These are phyloP conservation scores for Mesaphorura yosii DNA, from an alignment of 1,140 invertebrate species.

Conservation along the genomic window DNA sequence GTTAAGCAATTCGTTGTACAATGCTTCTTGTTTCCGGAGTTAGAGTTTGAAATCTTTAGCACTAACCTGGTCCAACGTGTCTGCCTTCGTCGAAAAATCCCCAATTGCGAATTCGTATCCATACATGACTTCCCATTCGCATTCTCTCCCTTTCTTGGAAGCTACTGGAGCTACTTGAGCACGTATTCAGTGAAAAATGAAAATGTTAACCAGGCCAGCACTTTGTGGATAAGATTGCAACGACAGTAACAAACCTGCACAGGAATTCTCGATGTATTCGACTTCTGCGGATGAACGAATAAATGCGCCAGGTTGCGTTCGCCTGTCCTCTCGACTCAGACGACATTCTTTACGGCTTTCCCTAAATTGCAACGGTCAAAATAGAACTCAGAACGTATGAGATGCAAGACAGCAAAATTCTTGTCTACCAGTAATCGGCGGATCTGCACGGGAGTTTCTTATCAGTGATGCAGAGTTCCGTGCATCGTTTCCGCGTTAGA, in stretches of 20 bases:
- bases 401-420: slow-evolving; percentile 27
- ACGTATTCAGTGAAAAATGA: slow-evolving; percentile 1
- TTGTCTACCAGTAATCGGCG: slow-evolving; percentile 33
- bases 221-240: neutral
- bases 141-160: slow-evolving; percentile 23
- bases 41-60: no score
- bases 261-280: slow-evolving; percentile 43
- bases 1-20: no score
- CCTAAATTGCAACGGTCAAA: slow-evolving; percentile 12
- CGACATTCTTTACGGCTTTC: slow-evolving; percentile 35
- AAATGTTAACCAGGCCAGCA: neutral
- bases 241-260: slow-evolving; percentile 26
- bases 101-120: slow-evolving; percentile 25
- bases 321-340: slow-evolving; percentile 37
- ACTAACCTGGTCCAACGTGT: slow-evolving; percentile 24
- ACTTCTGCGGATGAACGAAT: slow-evolving; percentile 34
- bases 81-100: slow-evolving; percentile 27
- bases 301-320: slow-evolving; percentile 37
- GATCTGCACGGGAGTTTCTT: slow-evolving; percentile 33
- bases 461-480: slow-evolving; percentile 35
- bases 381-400: slow-evolving; percentile 21
- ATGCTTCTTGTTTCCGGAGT: no score
- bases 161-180: slow-evolving; percentile 26
- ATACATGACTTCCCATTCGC: slow-evolving; percentile 29
- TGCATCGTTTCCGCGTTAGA: slow-evolving; percentile 34